These are phyloP conservation scores for Theocolax elegans DNA, from an alignment of 1,140 invertebrate species.

Conservation along the genomic window DNA sequence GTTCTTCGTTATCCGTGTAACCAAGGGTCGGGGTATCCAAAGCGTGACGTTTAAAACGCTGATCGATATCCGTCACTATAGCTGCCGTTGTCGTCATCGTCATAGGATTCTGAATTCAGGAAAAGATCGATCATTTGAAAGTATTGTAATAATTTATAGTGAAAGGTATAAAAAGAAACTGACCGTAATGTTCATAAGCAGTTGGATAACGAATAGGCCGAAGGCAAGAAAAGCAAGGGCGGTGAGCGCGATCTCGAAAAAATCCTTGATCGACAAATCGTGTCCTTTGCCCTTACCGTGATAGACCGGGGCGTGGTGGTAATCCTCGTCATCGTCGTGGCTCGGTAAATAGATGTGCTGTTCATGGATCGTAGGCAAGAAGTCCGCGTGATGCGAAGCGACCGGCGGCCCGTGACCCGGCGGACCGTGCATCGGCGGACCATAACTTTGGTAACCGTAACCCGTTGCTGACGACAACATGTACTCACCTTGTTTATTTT, in stretches of 20 bases:
- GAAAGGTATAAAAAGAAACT: slow-evolving; percentile 27
- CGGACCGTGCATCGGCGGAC: neutral
- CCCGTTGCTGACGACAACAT: slow-evolving; percentile 3
- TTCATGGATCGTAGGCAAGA: slow-evolving; percentile 57
- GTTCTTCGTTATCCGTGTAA: slow-evolving; percentile 52
- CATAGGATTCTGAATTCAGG: slow-evolving; percentile 8
- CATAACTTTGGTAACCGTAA: slow-evolving; percentile 11
- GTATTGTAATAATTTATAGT: no score
- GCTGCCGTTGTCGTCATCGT: slow-evolving; percentile 46
- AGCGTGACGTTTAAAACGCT: slow-evolving; percentile 51
- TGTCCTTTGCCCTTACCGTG: slow-evolving; percentile 65
- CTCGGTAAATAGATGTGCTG: slow-evolving; percentile 57
- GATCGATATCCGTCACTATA: slow-evolving; percentile 40
- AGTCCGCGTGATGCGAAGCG: slow-evolving; percentile 23
- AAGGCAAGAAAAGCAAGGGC: slow-evolving; percentile 83
- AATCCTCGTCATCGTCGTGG: slow-evolving; percentile 53
- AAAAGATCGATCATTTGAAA: no score
- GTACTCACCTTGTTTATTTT: neutral
- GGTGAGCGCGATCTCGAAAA: slow-evolving; percentile 82
- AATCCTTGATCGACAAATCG: slow-evolving; percentile 73
- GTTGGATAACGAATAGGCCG: slow-evolving; percentile 79
- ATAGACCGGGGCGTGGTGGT: slow-evolving; percentile 42
- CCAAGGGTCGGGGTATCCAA: slow-evolving; percentile 43
- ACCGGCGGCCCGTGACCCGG: slow-evolving; percentile 20
- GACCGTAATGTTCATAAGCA: slow-evolving; percentile 72